phyloP scores from a whole-genome alignment of 1,140 invertebrate species.

The Leptinotarsa lineolata region DNA sequence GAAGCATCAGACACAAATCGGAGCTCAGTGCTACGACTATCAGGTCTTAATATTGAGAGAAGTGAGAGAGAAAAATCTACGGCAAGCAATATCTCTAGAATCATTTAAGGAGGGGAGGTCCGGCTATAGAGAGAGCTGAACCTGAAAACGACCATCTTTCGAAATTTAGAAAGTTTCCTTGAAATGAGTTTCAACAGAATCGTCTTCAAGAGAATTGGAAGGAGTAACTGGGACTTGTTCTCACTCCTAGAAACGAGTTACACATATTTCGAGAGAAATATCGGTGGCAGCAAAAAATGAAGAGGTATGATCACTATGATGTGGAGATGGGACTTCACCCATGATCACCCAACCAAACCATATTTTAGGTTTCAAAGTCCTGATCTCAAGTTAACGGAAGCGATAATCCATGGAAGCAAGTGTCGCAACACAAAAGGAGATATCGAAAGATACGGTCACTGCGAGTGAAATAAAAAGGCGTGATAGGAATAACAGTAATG shows the following conservation, averaged over 20 bases:
- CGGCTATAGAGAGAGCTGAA: background rate
- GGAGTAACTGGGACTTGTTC: constrained; percentile 14
- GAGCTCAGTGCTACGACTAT: constrained; percentile 33
- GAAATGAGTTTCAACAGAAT: background rate
- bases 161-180: too few species aligned
- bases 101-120: background rate
- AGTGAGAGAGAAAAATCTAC: background rate
- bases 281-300: too few species aligned
- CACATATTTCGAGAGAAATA: too few species aligned
- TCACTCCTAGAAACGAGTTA: constrained; percentile 15
- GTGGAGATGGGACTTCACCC: background rate
- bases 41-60: too few species aligned
- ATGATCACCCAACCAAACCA: constrained; percentile 16
- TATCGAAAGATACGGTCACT: too few species aligned
- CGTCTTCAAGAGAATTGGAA: background rate
- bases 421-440: too few species aligned
- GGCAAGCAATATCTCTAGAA: background rate
- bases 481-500: too few species aligned
- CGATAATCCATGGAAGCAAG: too few species aligned
- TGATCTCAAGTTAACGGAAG: too few species aligned
- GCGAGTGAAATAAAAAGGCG: too few species aligned
- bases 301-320: too few species aligned
- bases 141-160: background rate
- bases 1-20: constrained; percentile 45
- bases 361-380: background rate